Evolutionary conservation across 1,140 invertebrate genomes (phyloP), one percentile per base, ranked within the genome.

Genomic region (Diachasma alloeum): DNA sequence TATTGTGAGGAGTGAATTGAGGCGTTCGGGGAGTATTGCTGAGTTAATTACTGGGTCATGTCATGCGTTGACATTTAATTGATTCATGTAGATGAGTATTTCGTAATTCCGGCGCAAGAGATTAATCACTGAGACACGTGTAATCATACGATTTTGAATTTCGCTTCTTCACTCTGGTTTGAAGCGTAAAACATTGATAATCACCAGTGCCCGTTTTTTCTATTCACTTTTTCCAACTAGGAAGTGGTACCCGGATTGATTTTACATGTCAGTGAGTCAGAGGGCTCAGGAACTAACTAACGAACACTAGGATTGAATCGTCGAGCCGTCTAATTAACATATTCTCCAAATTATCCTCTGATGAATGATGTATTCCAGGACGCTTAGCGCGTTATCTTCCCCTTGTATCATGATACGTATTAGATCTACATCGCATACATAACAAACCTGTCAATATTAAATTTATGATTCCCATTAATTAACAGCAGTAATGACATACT

Each of bases 391-490:
- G 10, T 67, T 37, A 67, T 67, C 22, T 10, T 67, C 63, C 11
- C 13, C 19, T 22, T 15, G 13, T 5, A 37, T 44, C 67, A 6
- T 42, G 67, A 69, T 69, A 37, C 10, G 44, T 26, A 42, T 31
- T 72, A 24, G 42, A 72, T 46, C 39, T 17, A 42, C 39, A 19
- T n/a, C n/a, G 71, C 10, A 53, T 68, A 10, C 15, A 48, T 56
- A 72, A 71, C 17, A 74, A 74, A 63, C 17, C 56, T 22, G 36
- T 74, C 53, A 63, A 74, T 74, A 66, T 74, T 17, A 74, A 26
- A 63, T 72, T 63, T 74, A 66, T 66, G 36, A 74, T n/a, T 74
- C 19, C 17, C 72, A 74, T 74, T 74, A 74, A 74, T 74, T 74
- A 42, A 66, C 17, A 59, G 1, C 4, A 63, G 39, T 73, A 59